These are phyloP conservation scores for Apamea monoglypha DNA, from an alignment of 2,888 invertebrate genomes.

Conservation along the genomic window DNA sequence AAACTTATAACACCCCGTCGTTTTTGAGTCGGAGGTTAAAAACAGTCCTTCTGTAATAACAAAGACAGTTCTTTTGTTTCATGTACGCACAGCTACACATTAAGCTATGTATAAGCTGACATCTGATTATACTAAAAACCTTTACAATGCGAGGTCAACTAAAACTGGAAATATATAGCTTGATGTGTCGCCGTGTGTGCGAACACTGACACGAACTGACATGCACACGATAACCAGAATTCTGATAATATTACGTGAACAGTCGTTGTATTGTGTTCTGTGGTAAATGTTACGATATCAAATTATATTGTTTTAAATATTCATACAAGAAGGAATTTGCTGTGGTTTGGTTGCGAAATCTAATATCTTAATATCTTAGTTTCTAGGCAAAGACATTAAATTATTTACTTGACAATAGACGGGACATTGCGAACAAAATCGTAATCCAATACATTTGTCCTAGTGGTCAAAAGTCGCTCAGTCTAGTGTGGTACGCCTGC, in stretches of 20 bases:
- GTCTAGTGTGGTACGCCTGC: too few species aligned
- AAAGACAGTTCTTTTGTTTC: too few species aligned
- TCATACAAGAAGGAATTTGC: background rate
- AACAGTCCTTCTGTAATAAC: too few species aligned
- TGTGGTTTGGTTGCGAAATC: background rate
- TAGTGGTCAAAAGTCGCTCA: too few species aligned
- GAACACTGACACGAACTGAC: background rate
- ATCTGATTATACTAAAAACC: background rate
- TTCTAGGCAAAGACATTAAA: too few species aligned
- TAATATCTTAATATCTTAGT: too few species aligned
- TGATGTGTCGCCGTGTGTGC: background rate
- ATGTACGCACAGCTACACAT: background rate
- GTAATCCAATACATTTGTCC: too few species aligned
- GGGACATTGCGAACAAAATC: too few species aligned
- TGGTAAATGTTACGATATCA: background rate
- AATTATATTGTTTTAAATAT: conserved; percentile 5
- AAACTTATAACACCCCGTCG: too few species aligned
- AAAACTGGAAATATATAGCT: background rate
- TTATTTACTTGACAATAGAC: too few species aligned
- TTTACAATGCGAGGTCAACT: background rate
- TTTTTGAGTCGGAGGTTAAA: too few species aligned
- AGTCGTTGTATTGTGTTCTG: background rate
- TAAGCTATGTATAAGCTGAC: background rate
- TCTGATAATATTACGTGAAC: conserved; percentile 1
- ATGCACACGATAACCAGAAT: background rate